Conservation (phyloP, 2,888 invertebrate species). For the Apotomis betuletana region DNA sequence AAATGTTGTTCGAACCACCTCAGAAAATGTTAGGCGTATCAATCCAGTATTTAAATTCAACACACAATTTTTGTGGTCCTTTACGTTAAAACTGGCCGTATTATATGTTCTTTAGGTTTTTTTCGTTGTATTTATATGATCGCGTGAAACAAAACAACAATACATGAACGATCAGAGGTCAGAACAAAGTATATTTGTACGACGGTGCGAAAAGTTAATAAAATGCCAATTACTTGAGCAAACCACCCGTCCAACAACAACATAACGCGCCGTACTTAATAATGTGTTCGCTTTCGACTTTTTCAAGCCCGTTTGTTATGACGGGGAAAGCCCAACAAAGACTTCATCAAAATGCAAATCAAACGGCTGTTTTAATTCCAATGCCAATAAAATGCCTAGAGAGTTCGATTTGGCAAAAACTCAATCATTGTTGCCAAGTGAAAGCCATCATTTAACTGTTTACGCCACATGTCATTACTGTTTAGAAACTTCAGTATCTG, state of each 20-base stretch:
- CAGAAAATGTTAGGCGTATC: too few relatives aligned
- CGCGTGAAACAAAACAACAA: too few relatives aligned
- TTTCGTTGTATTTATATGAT: too few relatives aligned
- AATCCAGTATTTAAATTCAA: too few relatives aligned
- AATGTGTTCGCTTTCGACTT: constrained; percentile 24
- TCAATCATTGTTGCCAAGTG: constrained; percentile 30
- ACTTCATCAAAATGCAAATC: constrained; percentile 31
- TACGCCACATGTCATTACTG: constrained; percentile 24
- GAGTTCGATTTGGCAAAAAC: constrained; percentile 35
- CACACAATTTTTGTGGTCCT: too few relatives aligned
- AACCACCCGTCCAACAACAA: not conserved
- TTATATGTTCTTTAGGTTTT: too few relatives aligned
- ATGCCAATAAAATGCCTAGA: constrained; percentile 19
- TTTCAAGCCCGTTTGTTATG: constrained; percentile 11
- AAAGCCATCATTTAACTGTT: constrained; percentile 21
- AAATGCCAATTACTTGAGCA: constrained; percentile 15
- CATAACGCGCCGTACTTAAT: constrained; percentile 3
- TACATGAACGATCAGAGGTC: not conserved
- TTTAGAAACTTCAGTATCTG: constrained; percentile 23
- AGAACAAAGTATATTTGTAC: not conserved
- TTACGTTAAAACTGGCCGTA: too few relatives aligned
- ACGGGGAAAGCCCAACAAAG: constrained; percentile 29
- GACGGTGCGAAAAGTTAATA: constrained; percentile 26
- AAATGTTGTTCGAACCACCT: too few relatives aligned
- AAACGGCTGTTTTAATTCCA: constrained; percentile 17